A percentile compares a stretch with the other conserved stretches of the same genome.
Evolutionary conservation across 2,797 vertebrate species (phyloP).

Genomic region (Morelia viridis): DNA sequence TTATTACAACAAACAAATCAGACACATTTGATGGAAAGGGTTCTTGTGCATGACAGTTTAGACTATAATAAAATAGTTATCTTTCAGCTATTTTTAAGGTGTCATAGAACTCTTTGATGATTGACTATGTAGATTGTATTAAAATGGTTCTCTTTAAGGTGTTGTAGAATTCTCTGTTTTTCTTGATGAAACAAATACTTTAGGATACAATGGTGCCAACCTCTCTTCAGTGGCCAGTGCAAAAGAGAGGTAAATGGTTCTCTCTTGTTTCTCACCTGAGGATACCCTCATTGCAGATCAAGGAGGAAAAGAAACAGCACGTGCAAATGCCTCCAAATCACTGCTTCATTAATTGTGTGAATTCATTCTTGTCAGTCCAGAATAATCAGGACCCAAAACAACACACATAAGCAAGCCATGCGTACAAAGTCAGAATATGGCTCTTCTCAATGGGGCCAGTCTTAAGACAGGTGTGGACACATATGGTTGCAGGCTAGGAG

Average conservation of each 20-base stretch:
- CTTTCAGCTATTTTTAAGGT: not conserved
- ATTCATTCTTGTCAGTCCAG: not conserved
- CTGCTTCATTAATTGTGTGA: not conserved
- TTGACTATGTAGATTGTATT: not conserved
- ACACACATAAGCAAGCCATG: not conserved
- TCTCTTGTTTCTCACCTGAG: not conserved
- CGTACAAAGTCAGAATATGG: not conserved
- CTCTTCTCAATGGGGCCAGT: not conserved
- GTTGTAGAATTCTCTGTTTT: not conserved
- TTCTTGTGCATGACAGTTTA: not conserved
- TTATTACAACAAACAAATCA: not conserved
- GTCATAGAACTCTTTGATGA: not conserved
- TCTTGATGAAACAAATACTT: not conserved
- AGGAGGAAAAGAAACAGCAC: not conserved
- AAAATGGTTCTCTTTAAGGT: not conserved
- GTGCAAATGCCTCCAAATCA: not conserved
- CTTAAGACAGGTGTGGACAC: not conserved
- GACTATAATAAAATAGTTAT: not conserved
- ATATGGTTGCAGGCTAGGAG: not conserved
- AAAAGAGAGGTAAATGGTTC: constrained; percentile 4
- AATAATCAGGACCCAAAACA: not conserved
- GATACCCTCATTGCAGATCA: not conserved
- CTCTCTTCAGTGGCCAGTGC: not conserved
- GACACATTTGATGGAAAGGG: not conserved
- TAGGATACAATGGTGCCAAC: not conserved